Evolutionary conservation across 1,140 invertebrate species (phyloP).

Genomic region (Polypedilum vanderplanki): DNA sequence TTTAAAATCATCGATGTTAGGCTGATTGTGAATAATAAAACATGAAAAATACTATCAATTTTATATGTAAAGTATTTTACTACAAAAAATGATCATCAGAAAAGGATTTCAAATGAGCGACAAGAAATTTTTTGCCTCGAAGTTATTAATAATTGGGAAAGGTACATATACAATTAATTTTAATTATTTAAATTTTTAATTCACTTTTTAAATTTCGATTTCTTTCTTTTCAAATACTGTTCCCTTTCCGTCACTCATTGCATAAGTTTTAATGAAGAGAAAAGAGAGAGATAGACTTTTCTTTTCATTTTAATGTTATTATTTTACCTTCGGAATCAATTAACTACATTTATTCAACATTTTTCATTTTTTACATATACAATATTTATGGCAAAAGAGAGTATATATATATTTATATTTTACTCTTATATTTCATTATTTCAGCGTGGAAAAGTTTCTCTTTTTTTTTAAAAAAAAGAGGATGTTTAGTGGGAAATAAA

Average conservation of each 20-base stretch:
- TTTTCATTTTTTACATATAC: too few relatives aligned
- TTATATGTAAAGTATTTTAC: too few relatives aligned
- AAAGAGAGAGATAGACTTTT: too few relatives aligned
- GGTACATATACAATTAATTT: slow-evolving; percentile 14
- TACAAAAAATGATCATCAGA: background rate
- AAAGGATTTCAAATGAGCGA: background rate
- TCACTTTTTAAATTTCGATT: background rate
- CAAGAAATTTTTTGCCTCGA: background rate
- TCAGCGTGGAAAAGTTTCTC: too few relatives aligned
- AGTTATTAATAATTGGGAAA: background rate
- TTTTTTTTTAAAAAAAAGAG: too few relatives aligned
- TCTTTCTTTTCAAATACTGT: background rate
- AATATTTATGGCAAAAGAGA: too few relatives aligned
- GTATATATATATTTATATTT: too few relatives aligned
- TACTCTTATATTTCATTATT: too few relatives aligned
- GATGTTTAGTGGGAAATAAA: too few relatives aligned
- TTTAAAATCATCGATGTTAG: background rate
- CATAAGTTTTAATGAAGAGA: background rate
- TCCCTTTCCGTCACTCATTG: background rate
- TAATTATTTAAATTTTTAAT: background rate
- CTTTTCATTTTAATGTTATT: too few relatives aligned
- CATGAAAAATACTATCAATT: background rate
- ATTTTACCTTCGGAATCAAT: too few relatives aligned
- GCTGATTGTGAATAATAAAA: slow-evolving; percentile 1
- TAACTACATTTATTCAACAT: too few relatives aligned